Percentiles rank a stretch among this genome's conserved stretches.
These are phyloP conservation scores for Atrichornis clamosus DNA, from an alignment of 2,113 vertebrate species.

Conservation along the genomic window DNA sequence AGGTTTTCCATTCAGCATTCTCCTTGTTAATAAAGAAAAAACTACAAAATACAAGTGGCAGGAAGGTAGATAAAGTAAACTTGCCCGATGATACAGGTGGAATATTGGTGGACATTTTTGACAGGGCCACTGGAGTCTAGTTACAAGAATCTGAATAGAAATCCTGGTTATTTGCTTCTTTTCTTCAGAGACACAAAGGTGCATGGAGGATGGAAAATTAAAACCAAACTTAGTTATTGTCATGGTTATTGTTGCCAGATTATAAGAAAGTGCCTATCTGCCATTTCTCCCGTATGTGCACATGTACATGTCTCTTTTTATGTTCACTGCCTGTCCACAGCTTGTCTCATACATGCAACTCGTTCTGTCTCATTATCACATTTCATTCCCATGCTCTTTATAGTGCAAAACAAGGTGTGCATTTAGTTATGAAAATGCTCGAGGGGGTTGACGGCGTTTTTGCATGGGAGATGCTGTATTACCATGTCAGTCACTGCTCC, in stretches of 20 bases:
- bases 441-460: not conserved
- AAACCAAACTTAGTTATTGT: not conserved
- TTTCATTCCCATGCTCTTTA: constrained; percentile 22
- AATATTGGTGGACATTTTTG: not conserved
- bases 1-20: not conserved
- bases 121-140: not conserved
- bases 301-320: not conserved
- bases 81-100: not conserved
- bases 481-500: not conserved
- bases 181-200: not conserved
- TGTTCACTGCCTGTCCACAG: constrained; percentile 37
- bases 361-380: not conserved
- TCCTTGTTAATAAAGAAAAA: not conserved
- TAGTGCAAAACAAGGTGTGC: constrained; percentile 41
- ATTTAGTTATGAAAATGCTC: constrained; percentile 20
- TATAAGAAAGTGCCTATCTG: not conserved
- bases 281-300: not conserved
- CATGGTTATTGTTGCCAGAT: not conserved
- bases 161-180: not conserved
- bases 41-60: not conserved
- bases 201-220: not conserved
- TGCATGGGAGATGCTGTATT: constrained; percentile 12
- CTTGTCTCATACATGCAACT: constrained; percentile 25
- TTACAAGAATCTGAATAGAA: not conserved
- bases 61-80: not conserved